phyloP scores from a whole-genome alignment of 2,888 invertebrate genomes.

The Cerastoderma edule region DNA sequence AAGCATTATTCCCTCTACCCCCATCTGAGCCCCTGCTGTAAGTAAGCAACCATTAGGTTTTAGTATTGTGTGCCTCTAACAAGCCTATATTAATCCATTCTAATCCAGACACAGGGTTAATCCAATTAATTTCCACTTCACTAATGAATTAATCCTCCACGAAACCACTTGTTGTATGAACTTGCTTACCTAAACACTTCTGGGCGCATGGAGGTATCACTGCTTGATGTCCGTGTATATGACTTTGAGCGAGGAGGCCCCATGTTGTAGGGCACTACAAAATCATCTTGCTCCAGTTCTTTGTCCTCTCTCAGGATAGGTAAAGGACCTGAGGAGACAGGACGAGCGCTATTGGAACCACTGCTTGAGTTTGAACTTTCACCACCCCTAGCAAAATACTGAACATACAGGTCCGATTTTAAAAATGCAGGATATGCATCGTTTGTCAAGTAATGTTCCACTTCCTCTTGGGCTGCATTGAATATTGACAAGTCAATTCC shows the following conservation, averaged over 20 bases:
- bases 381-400: slow-evolving; percentile 81
- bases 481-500: slow-evolving; percentile 90
- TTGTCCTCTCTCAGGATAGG: slow-evolving; percentile 95
- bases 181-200: slow-evolving; percentile 60
- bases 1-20: no score
- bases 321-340: slow-evolving; percentile 81
- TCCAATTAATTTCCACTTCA: slow-evolving; percentile 22
- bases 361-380: slow-evolving; percentile 78
- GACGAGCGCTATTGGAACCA: slow-evolving; percentile 80
- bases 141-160: slow-evolving; percentile 21
- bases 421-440: slow-evolving; percentile 96
- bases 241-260: slow-evolving; percentile 59
- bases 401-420: slow-evolving; percentile 94
- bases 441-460: slow-evolving; percentile 92
- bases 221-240: slow-evolving; percentile 43
- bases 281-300: slow-evolving; percentile 85
- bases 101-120: slow-evolving; percentile 22
- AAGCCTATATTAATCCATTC: slow-evolving; percentile 12
- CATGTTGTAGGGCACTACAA: slow-evolving; percentile 46
- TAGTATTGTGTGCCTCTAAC: no score
- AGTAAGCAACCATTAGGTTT: no score
- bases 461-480: slow-evolving; percentile 92
- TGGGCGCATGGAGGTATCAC: slow-evolving; percentile 52
- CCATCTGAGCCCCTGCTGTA: no score
- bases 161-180: slow-evolving; percentile 6